Percentiles rank a stretch among this genome's conserved stretches.
Conservation (phyloP, 2,113 vertebrate species). For the Pelobates fuscus region DNA sequence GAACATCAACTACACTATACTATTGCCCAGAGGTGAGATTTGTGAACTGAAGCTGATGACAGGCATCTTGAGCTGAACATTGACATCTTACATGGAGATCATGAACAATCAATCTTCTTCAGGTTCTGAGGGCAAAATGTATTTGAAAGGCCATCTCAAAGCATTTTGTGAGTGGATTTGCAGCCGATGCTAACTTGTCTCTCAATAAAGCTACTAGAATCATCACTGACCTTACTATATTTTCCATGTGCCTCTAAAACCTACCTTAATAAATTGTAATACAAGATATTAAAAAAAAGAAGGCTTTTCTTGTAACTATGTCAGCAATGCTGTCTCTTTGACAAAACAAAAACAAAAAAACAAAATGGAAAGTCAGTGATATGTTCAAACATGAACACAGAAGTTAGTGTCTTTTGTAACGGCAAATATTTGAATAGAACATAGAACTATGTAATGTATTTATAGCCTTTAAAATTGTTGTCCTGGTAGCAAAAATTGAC, state of each 20-base stretch:
- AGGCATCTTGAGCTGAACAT: constrained; percentile 57
- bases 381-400: too few relatives aligned
- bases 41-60: constrained; percentile 67
- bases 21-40: constrained; percentile 66
- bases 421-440: too few relatives aligned
- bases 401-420: too few relatives aligned
- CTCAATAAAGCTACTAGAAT: constrained; percentile 58
- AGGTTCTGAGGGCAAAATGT: constrained; percentile 58
- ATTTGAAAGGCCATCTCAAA: constrained; percentile 61
- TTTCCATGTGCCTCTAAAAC: constrained; percentile 37
- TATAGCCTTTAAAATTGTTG: too few relatives aligned
- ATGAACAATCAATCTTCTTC: constrained; percentile 71
- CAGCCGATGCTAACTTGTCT: constrained; percentile 53
- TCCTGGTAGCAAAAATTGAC: too few relatives aligned
- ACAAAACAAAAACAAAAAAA: constrained; percentile 11
- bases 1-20: constrained; percentile 75
- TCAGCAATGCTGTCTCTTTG: constrained; percentile 16
- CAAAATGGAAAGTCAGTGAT: too few relatives aligned
- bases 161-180: constrained; percentile 61
- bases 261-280: constrained; percentile 31
- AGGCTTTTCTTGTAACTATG: constrained; percentile 17
- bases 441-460: too few relatives aligned
- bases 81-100: constrained; percentile 59
- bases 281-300: constrained; percentile 13
- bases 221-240: constrained; percentile 58